Percentiles rank a stretch among this genome's conserved stretches.
These are phyloP conservation scores for Trisateles emortualis DNA, from an alignment of 2,888 invertebrate species.

Conservation along the genomic window DNA sequence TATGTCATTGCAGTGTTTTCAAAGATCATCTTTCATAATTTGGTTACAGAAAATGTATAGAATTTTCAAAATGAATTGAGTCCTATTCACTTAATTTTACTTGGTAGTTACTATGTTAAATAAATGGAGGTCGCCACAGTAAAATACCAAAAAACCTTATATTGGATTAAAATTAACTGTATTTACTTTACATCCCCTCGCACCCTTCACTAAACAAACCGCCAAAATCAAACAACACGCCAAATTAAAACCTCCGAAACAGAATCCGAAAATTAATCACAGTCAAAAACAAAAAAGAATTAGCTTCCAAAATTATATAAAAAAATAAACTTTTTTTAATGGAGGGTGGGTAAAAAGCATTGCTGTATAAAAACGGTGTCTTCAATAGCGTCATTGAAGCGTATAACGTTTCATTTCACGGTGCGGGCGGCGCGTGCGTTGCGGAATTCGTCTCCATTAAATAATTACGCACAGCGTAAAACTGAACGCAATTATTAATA, in stretches of 20 bases:
- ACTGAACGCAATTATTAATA: constrained; percentile 49
- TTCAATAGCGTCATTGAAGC: constrained; percentile 64
- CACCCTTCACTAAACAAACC: not conserved
- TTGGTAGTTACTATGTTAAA: no score
- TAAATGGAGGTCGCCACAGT: no score
- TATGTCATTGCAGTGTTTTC: no score
- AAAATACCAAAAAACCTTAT: no score
- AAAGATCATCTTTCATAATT: no score
- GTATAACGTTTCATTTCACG: constrained; percentile 80
- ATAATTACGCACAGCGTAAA: constrained; percentile 69
- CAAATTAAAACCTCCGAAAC: constrained; percentile 48
- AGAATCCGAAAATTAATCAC: constrained; percentile 44
- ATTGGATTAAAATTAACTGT: not conserved
- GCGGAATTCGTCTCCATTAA: constrained; percentile 80
- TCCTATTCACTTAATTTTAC: no score
- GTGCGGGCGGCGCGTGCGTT: constrained; percentile 61
- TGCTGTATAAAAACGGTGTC: constrained; percentile 57
- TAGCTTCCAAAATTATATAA: constrained; percentile 24
- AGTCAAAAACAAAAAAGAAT: constrained; percentile 29
- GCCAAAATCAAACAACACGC: constrained; percentile 35
- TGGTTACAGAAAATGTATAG: no score
- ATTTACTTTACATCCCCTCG: not conserved
- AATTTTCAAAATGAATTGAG: no score
- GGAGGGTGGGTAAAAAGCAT: constrained; percentile 39
- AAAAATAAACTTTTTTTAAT: constrained; percentile 33